phyloP scores from a whole-genome alignment of 2,113 vertebrate species.

The Galbula dea region DNA sequence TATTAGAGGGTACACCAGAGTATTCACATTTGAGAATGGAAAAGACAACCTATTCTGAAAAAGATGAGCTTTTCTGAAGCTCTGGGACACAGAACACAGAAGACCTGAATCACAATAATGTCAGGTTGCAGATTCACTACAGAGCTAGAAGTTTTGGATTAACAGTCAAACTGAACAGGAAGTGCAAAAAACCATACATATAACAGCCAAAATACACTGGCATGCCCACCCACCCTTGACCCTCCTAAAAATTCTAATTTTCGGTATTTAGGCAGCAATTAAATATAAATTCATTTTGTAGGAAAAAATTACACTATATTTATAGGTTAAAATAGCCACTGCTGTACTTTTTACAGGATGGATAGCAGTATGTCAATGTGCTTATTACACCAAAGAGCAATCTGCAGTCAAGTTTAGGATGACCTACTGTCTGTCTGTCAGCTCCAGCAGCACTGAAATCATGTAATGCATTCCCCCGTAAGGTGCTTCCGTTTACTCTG shows the following conservation, averaged over 20 bases:
- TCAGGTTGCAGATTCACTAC: conserved; percentile 2
- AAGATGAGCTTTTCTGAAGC: conserved; percentile 1
- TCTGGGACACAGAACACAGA: not conserved
- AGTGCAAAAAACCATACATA: conserved; percentile 35
- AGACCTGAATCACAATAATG: not conserved
- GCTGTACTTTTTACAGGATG: conserved; percentile 55
- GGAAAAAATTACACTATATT: conserved; percentile 70
- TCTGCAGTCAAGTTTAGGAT: conserved; percentile 49
- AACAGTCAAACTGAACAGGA: not conserved
- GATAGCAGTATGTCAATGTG: conserved; percentile 53
- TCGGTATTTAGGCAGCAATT: conserved; percentile 64
- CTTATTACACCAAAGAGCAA: conserved; percentile 59
- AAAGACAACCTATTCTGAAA: conserved; percentile 1
- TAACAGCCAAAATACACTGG: not conserved
- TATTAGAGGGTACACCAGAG: conserved; percentile 30
- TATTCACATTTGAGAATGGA: conserved; percentile 30
- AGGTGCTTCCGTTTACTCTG: conserved; percentile 58
- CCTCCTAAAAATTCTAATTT: conserved; percentile 50
- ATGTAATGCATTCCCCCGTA: conserved; percentile 19
- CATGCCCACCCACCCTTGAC: not conserved
- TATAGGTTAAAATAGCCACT: conserved; percentile 60
- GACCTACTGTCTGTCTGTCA: not conserved
- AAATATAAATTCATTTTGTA: conserved; percentile 70
- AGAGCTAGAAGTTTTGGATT: conserved; percentile 29
- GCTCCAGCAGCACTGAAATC: not conserved